Base-by-base conservation (phyloP, 2,113 vertebrate genomes). In the Antigone vipio region DNA sequence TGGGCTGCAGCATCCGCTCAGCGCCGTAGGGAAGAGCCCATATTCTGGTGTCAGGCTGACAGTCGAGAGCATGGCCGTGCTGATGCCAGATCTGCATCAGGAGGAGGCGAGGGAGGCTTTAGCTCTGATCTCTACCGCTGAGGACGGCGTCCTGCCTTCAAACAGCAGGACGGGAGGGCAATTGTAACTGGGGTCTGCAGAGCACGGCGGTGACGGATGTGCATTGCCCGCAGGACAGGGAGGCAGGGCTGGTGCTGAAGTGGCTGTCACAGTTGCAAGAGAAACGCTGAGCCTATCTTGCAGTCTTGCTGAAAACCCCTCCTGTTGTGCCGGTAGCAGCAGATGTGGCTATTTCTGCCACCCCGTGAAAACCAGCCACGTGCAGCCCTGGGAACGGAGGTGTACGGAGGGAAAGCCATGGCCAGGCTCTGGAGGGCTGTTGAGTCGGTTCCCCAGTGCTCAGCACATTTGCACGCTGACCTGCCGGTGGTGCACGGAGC, bases 141-240 rank as follows among this genome's bases (percentile, higher is more conserved):
- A 66, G 52, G 50, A 22, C 27, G 20, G 40, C 38, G 4, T 16
- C 47, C 38, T 29, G 26, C 10, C 52, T 44, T 40, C 9, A 5
- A 26, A 16, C 16, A 29, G 58, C 52, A 30, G 67, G 67, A 14
- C 1, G 2, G 44, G 44, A 44, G 38, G 20, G 15, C 44, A 32
- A 7, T 17, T 6, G 7, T 27, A 12, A 9, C 35, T 11, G 42
- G 47, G 53, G 29, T n/a, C 63, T 49, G 62, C 69, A 16, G 55
- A 38, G 50, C 42, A 10, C 42, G 18, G 32, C 2, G 7, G 30
- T 7, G 21, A 42, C 1, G 4, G 64, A 5, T 26, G 8, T 6
- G 26, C 16, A 3, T 24, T 30, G 24, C 20, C n/a, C 2, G 0
- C 6, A 34, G 49, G 42, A 40, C 30, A 6, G 20, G 13, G 6